phyloP scores from a whole-genome alignment of 2,888 invertebrate genomes.

The Lacanobia oleracea region DNA sequence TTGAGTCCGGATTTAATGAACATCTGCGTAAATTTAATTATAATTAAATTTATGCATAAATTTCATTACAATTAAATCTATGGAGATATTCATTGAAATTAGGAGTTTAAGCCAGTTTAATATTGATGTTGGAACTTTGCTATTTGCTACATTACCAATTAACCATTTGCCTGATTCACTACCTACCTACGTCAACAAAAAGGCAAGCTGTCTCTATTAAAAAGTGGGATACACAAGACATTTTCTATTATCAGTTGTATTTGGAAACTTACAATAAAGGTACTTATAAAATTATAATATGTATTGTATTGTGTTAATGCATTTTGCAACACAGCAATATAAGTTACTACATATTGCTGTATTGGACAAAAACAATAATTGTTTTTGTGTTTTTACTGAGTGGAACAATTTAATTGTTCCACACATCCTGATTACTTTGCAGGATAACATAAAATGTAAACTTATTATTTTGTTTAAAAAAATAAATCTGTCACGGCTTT shows the following conservation, averaged over 20 bases:
- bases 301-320: too few species aligned
- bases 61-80: too few species aligned
- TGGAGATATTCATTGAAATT: too few species aligned
- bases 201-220: background rate
- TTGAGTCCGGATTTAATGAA: background rate
- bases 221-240: background rate
- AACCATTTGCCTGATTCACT: background rate
- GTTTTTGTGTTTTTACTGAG: too few species aligned
- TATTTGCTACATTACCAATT: background rate
- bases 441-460: background rate
- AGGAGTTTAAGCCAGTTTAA: background rate
- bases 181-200: background rate
- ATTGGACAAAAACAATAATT: background rate
- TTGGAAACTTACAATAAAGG: too few species aligned
- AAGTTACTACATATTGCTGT: background rate
- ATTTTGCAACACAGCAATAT: conserved; percentile 5
- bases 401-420: too few species aligned
- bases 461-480: background rate
- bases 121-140: background rate
- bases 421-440: background rate
- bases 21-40: background rate
- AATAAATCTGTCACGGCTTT: too few species aligned
- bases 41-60: background rate
- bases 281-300: too few species aligned
- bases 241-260: background rate